These are phyloP conservation scores for Oenanthe melanoleuca DNA, from an alignment of 2,113 vertebrate genomes.

Conservation along the genomic window DNA sequence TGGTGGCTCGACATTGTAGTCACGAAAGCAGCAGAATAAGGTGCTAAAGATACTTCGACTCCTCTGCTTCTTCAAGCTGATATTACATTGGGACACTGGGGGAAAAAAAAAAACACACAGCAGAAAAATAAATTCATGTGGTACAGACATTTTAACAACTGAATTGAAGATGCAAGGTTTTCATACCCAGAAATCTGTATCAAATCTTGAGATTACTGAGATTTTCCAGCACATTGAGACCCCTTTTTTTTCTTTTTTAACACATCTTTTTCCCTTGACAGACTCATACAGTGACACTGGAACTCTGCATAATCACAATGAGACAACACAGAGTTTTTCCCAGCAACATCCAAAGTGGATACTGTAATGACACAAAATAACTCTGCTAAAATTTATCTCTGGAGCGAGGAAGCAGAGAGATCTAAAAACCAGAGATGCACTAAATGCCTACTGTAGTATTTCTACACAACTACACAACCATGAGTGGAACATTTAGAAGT, in stretches of 20 bases:
- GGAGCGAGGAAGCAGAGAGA: neutral
- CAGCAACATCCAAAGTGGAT: neutral
- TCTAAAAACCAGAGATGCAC: neutral
- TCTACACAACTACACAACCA: neutral
- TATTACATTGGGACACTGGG: conserved; percentile 86
- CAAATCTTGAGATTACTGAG: neutral
- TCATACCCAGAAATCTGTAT: neutral
- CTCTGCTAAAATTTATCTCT: neutral
- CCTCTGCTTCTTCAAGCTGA: conserved; percentile 94
- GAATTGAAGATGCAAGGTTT: conserved; percentile 14
- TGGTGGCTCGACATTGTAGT: conserved; percentile 91
- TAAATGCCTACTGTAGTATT: neutral
- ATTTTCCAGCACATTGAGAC: neutral
- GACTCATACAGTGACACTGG: fast-evolving
- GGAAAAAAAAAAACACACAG: neutral
- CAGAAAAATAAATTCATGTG: neutral
- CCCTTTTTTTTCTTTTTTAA: neutral
- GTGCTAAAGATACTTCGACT: conserved; percentile 95
- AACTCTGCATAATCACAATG: too few relatives aligned
- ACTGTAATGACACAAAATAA: neutral
- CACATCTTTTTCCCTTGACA: neutral
- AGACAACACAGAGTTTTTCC: neutral
- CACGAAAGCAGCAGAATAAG: conserved; percentile 98
- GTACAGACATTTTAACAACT: neutral
- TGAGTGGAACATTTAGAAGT: neutral